Conservation (phyloP, 2,113 vertebrate species). For the Protobothrops flavoviridis region DNA sequence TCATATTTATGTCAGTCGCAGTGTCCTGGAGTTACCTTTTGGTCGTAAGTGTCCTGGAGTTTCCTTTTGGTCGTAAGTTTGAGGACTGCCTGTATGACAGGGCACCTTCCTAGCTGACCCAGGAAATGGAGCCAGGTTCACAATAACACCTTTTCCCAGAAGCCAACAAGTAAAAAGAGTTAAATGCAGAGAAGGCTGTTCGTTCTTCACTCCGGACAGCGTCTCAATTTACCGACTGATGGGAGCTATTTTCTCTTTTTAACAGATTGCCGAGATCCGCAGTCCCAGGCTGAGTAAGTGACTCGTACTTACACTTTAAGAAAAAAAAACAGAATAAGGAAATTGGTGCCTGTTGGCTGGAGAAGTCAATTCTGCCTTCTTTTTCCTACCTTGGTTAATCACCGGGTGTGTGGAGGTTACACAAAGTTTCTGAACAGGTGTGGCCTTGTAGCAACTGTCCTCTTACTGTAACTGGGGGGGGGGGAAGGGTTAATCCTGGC, state of each 20-base stretch:
- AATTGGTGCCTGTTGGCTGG: not conserved
- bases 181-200: not conserved
- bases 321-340: not conserved
- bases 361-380: not conserved
- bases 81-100: too few species aligned
- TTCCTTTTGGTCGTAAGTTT: too few species aligned
- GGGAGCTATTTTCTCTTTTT: not conserved
- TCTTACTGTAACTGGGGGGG: not conserved
- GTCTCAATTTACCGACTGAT: not conserved
- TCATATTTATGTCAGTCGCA: too few species aligned
- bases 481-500: not conserved
- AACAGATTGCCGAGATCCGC: not conserved
- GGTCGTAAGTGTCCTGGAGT: too few species aligned
- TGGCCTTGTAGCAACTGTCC: not conserved
- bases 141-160: not conserved
- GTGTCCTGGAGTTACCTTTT: too few species aligned
- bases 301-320: not conserved
- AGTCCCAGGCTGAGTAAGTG: not conserved
- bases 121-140: not conserved
- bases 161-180: not conserved
- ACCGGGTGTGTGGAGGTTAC: not conserved
- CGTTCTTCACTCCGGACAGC: not conserved
- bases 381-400: not conserved
- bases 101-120: not conserved
- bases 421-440: not conserved